Evolutionary conservation across 2,888 invertebrate species (phyloP).

Genomic region (Stenurella melanura): DNA sequence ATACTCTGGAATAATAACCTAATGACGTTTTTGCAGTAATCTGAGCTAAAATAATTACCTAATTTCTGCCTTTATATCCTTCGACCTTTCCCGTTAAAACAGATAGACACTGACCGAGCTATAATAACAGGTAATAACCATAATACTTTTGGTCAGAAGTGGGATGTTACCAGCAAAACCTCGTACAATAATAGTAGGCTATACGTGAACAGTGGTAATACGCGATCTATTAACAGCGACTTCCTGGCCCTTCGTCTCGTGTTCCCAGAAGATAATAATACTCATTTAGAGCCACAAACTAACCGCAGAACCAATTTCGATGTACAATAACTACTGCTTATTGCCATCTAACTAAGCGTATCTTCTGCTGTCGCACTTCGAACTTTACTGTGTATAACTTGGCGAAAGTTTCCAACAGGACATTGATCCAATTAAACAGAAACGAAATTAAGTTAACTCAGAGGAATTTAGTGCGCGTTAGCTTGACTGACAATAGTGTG

Average conservation of each 20-base stretch:
- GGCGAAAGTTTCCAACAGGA: constrained; percentile 23
- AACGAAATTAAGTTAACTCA: constrained; percentile 18
- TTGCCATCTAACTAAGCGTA: constrained; percentile 42
- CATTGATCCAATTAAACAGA: constrained; percentile 5
- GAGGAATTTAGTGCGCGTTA: not conserved
- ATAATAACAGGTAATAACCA: constrained; percentile 17
- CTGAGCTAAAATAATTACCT: not conserved
- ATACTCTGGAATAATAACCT: not conserved
- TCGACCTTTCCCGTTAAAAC: not conserved
- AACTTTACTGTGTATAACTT: constrained; percentile 32
- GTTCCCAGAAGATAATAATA: constrained; percentile 51
- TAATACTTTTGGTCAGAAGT: constrained; percentile 19
- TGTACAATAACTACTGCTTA: constrained; percentile 52
- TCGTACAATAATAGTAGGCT: constrained; percentile 44
- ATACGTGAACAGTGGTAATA: constrained; percentile 46
- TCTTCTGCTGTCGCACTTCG: constrained; percentile 26
- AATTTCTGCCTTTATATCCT: not conserved
- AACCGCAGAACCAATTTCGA: constrained; percentile 51
- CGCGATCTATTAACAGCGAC: constrained; percentile 54
- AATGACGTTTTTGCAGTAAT: not conserved
- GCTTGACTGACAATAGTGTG: not conserved
- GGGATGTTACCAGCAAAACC: not conserved
- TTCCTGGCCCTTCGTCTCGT: constrained; percentile 48
- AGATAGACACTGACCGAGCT: not conserved
- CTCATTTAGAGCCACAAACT: constrained; percentile 49